These are phyloP conservation scores for Sarcophaga carnaria DNA, from an alignment of 2,888 invertebrate genomes.

Conservation along the genomic window DNA sequence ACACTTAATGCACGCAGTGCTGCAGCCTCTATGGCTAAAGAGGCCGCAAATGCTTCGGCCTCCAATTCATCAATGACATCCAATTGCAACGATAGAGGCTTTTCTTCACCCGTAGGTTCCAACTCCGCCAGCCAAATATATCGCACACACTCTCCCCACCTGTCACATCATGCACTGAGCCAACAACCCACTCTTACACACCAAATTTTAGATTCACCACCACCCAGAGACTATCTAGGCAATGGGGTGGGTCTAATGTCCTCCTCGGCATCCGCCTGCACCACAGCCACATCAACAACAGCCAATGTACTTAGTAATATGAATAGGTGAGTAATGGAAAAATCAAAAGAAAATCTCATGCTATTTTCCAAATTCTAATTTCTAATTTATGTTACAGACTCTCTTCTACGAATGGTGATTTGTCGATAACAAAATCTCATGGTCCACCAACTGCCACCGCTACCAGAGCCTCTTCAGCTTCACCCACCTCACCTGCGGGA, in stretches of 20 bases:
- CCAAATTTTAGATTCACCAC: conserved; percentile 75
- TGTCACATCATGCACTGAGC: conserved; percentile 71
- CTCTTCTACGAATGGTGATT: conserved; percentile 90
- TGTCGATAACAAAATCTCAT: conserved; percentile 91
- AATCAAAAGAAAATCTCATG: background rate
- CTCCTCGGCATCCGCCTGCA: conserved; percentile 71
- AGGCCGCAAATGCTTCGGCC: conserved; percentile 54
- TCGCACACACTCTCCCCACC: conserved; percentile 76
- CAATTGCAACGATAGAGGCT: conserved; percentile 77
- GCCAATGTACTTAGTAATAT: conserved; percentile 85
- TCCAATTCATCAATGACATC: conserved; percentile 63
- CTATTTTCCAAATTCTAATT: background rate
- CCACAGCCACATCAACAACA: conserved; percentile 73
- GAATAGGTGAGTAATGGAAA: conserved; percentile 83
- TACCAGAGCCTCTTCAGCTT: conserved; percentile 76
- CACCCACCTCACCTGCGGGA: conserved; percentile 75
- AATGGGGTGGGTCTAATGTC: conserved; percentile 72
- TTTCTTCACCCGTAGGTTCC: conserved; percentile 76
- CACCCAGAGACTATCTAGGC: conserved; percentile 78
- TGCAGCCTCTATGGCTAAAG: conserved; percentile 64
- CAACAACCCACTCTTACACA: conserved; percentile 70
- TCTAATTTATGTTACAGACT: conserved; percentile 82
- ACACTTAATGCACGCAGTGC: conserved; percentile 78
- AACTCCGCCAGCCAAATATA: conserved; percentile 72
- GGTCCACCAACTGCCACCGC: conserved; percentile 82